Percentiles rank a stretch among this genome's conserved stretches.
Evolutionary conservation across 2,797 vertebrate species (phyloP).

Genomic region (Gallirallus australis): DNA sequence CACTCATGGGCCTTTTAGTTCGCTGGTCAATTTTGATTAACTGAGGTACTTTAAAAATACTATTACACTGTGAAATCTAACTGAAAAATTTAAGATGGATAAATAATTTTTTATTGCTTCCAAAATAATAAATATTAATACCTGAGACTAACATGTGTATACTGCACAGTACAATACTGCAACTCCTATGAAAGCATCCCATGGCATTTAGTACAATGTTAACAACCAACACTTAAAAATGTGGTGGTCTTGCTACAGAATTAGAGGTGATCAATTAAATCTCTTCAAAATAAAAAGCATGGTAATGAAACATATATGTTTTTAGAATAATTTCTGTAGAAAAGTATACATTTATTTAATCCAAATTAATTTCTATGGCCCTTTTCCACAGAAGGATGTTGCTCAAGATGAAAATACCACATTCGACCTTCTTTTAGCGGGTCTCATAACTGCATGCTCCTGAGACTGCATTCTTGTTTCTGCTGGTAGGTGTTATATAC

Average conservation of each 20-base stretch:
- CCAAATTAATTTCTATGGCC: not conserved
- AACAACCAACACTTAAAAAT: not conserved
- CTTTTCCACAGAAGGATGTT: not conserved
- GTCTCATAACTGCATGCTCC: not conserved
- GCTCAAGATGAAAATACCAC: not conserved
- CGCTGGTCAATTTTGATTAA: not conserved
- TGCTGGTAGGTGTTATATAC: not conserved
- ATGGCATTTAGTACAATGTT: not conserved
- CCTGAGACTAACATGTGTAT: not conserved
- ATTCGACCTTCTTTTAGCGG: not conserved
- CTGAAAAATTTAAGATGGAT: not conserved
- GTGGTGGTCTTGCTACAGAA: not conserved
- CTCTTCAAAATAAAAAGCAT: not conserved
- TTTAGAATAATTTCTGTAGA: not conserved
- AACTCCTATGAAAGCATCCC: not conserved
- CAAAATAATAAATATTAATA: not conserved
- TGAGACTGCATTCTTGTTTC: slow-evolving; percentile 11
- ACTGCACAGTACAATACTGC: not conserved
- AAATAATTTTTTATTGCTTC: not conserved
- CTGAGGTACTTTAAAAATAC: not conserved
- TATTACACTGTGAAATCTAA: not conserved
- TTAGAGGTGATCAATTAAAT: not conserved
- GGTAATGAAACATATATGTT: not conserved
- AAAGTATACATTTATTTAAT: not conserved
- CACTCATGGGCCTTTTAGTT: not conserved